Conservation (phyloP, 1,140 invertebrate species). For the Drosophila biarmipes region DNA sequence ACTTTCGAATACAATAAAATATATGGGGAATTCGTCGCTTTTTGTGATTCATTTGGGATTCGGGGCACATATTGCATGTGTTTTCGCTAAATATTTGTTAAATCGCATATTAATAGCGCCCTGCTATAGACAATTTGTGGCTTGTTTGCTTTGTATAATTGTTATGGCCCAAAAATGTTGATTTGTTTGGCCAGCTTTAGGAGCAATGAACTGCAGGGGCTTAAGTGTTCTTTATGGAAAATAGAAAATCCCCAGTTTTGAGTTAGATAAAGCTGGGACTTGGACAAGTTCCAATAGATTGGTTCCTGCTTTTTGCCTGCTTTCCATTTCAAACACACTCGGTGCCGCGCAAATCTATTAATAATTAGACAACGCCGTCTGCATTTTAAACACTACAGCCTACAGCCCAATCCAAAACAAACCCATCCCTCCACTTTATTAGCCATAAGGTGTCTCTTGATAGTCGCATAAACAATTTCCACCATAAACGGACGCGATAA, state of each 20-base stretch:
- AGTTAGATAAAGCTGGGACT: not conserved
- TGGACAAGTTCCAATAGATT: slow-evolving; percentile 34
- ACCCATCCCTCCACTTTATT: slow-evolving; percentile 24
- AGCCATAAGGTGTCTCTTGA: slow-evolving; percentile 69
- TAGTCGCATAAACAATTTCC: slow-evolving; percentile 67
- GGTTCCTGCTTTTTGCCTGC: slow-evolving; percentile 29
- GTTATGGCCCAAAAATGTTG: slow-evolving; percentile 30
- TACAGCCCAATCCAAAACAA: not conserved
- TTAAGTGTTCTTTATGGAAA: not conserved
- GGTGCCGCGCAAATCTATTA: slow-evolving; percentile 55
- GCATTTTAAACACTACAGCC: slow-evolving; percentile 66
- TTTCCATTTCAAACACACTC: slow-evolving; percentile 61
- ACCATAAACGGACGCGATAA: slow-evolving; percentile 36
- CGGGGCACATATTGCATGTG: slow-evolving; percentile 53
- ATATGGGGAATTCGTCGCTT: slow-evolving; percentile 30
- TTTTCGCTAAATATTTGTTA: slow-evolving; percentile 83
- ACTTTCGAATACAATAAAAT: slow-evolving; percentile 76
- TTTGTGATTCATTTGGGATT: slow-evolving; percentile 60
- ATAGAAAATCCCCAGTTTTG: not conserved
- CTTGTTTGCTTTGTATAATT: slow-evolving; percentile 30
- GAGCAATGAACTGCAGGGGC: slow-evolving; percentile 36
- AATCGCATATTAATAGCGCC: slow-evolving; percentile 82
- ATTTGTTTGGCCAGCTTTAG: slow-evolving; percentile 20
- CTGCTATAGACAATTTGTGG: slow-evolving; percentile 63
- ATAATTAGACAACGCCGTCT: slow-evolving; percentile 75